phyloP scores from a whole-genome alignment of 2,888 invertebrate species.

The Iphiclides podalirius region DNA sequence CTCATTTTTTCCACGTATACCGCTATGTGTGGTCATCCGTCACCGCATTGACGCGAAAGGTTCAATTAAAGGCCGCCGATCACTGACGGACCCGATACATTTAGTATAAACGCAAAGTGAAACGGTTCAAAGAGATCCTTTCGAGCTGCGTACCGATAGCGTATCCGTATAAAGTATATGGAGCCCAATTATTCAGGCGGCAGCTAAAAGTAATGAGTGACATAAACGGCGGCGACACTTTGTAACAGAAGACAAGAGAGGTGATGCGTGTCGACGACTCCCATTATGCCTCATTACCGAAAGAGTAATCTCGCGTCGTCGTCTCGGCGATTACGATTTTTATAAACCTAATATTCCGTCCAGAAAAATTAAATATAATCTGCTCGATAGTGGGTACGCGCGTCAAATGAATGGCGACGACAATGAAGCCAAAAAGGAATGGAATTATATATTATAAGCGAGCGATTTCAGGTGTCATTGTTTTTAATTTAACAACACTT shows the following conservation, averaged over 20 bases:
- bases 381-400: not conserved
- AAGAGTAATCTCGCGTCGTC: conserved; percentile 34
- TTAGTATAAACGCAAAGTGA: too few relatives aligned
- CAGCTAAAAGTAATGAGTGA: conserved; percentile 19
- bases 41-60: too few relatives aligned
- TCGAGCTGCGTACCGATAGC: too few relatives aligned
- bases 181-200: conserved; percentile 14
- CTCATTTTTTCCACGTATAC: conserved; percentile 9
- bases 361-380: too few relatives aligned
- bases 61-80: not conserved
- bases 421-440: not conserved
- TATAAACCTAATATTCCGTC: too few relatives aligned
- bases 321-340: conserved; percentile 28
- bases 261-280: conserved; percentile 36
- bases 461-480: too few relatives aligned
- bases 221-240: conserved; percentile 25
- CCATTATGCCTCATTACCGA: conserved; percentile 42
- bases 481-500: too few relatives aligned
- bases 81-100: too few relatives aligned
- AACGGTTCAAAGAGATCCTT: not conserved
- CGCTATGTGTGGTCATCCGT: not conserved
- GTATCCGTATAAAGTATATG: conserved; percentile 13
- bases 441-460: too few relatives aligned
- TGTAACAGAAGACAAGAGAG: conserved; percentile 25
- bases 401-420: not conserved